phyloP scores from a whole-genome alignment of 2,888 invertebrate species.

The Nomada fucata region DNA sequence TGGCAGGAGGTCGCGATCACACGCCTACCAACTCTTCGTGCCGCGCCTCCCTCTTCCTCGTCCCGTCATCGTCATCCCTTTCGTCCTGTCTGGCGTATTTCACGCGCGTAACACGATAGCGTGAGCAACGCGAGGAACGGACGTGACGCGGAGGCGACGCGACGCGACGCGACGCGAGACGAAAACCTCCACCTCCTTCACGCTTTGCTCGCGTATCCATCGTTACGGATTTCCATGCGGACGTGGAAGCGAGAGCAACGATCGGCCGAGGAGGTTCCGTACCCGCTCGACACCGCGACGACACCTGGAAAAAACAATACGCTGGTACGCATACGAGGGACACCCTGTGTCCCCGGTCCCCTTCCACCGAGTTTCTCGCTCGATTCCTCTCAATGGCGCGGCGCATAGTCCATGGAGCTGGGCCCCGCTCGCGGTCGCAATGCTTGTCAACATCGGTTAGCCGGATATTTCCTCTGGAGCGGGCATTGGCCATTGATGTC shows the following conservation, averaged over 20 bases:
- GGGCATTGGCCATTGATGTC: conserved; percentile 83
- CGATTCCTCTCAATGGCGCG: conserved; percentile 64
- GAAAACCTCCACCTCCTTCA: neutral
- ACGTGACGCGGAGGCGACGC: neutral
- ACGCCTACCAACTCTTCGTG: conserved; percentile 58
- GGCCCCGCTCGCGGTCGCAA: conserved; percentile 75
- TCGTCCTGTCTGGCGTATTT: conserved; percentile 45
- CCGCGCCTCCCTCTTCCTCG: conserved; percentile 45
- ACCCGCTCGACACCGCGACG: conserved; percentile 33
- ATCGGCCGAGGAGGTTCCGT: conserved; percentile 42
- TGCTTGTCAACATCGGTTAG: conserved; percentile 83
- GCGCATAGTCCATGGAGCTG: conserved; percentile 51
- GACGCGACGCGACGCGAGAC: conserved; percentile 24
- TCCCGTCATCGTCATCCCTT: conserved; percentile 37
- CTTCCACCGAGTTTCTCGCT: conserved; percentile 51
- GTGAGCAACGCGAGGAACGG: conserved; percentile 35
- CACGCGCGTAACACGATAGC: conserved; percentile 70
- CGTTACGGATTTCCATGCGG: conserved; percentile 65
- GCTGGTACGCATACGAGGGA: conserved; percentile 39
- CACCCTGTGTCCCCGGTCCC: conserved; percentile 27
- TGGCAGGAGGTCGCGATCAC: conserved; percentile 68
- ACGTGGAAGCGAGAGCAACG: conserved; percentile 49
- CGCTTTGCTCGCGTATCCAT: conserved; percentile 39
- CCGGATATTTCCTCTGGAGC: conserved; percentile 82
- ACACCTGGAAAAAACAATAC: conserved; percentile 76